These are phyloP conservation scores for Isotomurus palustris DNA, from an alignment of 2,888 invertebrate genomes.

Conservation along the genomic window DNA sequence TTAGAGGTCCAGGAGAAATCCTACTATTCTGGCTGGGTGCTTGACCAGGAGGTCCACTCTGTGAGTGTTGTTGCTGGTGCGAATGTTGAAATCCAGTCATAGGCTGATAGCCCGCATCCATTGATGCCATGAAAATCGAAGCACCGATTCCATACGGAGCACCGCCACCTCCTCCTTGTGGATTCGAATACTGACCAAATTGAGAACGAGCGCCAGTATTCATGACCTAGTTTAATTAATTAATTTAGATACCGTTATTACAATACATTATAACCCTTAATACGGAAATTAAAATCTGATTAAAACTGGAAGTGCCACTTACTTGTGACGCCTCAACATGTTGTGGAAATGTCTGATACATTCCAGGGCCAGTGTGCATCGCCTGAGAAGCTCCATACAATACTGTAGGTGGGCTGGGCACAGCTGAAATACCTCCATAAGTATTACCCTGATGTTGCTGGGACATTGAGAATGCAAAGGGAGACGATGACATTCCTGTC, in stretches of 20 bases:
- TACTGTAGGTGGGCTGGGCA: conserved; percentile 37
- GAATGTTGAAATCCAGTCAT: conserved; percentile 16
- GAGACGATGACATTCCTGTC: conserved; percentile 33
- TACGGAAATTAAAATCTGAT: too few species aligned
- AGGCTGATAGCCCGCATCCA: conserved; percentile 22
- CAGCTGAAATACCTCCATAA: conserved; percentile 34
- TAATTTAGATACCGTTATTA: background rate
- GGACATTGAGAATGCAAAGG: conserved; percentile 34
- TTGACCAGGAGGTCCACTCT: conserved; percentile 22
- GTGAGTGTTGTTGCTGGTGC: conserved; percentile 26
- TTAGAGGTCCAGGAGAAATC: conserved; percentile 38
- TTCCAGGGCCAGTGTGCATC: conserved; percentile 28
- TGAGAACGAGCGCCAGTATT: conserved; percentile 19
- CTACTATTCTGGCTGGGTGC: conserved; percentile 30
- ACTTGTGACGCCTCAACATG: conserved; percentile 34
- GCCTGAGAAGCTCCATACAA: conserved; percentile 35
- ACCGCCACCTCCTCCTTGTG: conserved; percentile 15
- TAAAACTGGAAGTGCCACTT: too few species aligned
- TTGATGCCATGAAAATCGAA: conserved; percentile 20
- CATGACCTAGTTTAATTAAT: conserved; percentile 13
- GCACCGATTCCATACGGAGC: conserved; percentile 23
- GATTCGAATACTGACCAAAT: conserved; percentile 27
- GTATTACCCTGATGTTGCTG: conserved; percentile 30
- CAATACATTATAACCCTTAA: background rate
- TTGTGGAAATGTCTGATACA: conserved; percentile 38